phyloP scores from a whole-genome alignment of 2,113 vertebrate species.

The Antechinus stuartii region DNA sequence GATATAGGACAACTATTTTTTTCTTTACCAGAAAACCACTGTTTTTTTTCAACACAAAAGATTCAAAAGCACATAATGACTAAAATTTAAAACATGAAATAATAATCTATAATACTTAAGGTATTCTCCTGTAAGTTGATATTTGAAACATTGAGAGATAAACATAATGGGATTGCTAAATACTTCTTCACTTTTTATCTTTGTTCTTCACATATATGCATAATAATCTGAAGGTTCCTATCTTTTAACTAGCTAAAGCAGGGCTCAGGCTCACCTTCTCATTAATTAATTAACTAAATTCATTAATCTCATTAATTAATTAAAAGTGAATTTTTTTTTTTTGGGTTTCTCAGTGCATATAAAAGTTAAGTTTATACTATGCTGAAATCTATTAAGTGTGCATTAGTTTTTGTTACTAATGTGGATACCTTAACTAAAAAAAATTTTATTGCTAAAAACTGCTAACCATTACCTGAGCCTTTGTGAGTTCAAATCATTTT shows the following conservation, averaged over 20 bases:
- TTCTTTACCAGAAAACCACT: background rate
- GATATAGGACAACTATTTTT: background rate
- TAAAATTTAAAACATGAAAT: background rate
- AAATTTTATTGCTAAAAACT: background rate
- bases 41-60: background rate
- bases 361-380: background rate
- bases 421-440: background rate
- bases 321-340: background rate
- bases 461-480: background rate
- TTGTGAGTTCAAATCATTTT: background rate
- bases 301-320: too few species aligned
- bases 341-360: background rate
- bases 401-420: background rate
- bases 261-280: background rate
- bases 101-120: background rate
- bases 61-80: background rate
- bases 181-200: background rate
- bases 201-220: background rate
- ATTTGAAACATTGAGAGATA: background rate
- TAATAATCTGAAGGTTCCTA: background rate
- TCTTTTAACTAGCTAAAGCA: background rate
- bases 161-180: background rate
- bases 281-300: background rate
- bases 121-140: background rate
- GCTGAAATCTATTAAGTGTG: background rate